Base-by-base conservation (phyloP, 2,888 invertebrate genomes). In the Sylvicola fuscatus region DNA sequence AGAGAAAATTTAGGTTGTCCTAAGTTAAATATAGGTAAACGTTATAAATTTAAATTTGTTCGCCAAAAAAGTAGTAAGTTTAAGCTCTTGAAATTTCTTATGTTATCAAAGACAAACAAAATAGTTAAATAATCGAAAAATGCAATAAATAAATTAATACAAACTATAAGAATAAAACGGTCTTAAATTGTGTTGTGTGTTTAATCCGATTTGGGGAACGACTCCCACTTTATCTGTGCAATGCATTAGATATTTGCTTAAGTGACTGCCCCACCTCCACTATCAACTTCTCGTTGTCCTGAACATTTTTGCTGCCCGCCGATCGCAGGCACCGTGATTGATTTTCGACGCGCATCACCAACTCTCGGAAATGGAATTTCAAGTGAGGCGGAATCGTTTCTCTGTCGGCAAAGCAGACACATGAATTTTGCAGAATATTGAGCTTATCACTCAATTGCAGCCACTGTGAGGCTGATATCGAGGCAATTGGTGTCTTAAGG, bases 291-390 rank as follows among this genome's bases (percentile, higher is more conserved):
- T 71, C 65, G 56, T 67, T 72, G 54, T 77, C 77, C 39, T 71
- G 62, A 35, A 70, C 66, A 52, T 77, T 78, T 46, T 75, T 66
- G 37, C 70, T 69, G 37, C 76, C 73, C 5, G 76, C 75, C 31
- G 74, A 70, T 37, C 78, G 62, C 42, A 80, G 53, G 46, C 70
- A 69, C 42, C 72, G 63, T 21, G 73, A 74, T 50, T 78, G 76
- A 11, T 64, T 61, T 51, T 81, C 80, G 35, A 81, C 62, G 32
- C 75, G 65, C 3, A 70, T 70, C 16, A 80, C 64, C 40, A 80
- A 56, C 54, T 81, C 77, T 30, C 83, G 72, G 51, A 86, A 80
- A 47, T 87, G 81, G 57, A 90, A 87, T 50, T 89, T 80, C 34
- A 80, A 75, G 51, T 87, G 84, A 13, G 86, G 82, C 10, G 84